Percentiles rank a stretch among this genome's conserved stretches.
phyloP scores from a whole-genome alignment of 2,797 vertebrate species.

The Furcifer pardalis region DNA sequence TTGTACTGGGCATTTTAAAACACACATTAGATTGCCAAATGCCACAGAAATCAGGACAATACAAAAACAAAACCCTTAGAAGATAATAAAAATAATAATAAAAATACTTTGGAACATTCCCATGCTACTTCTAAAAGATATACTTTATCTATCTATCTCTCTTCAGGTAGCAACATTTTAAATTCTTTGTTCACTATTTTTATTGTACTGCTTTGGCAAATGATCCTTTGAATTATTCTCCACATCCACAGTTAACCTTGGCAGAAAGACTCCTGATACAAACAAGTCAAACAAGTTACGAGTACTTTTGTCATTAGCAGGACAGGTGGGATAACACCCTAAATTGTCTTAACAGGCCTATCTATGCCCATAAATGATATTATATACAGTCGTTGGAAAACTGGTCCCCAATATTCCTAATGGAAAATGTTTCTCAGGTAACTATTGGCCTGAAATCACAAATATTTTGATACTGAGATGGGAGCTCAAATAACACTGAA shows the following conservation, averaged over 20 bases:
- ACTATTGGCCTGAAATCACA: background rate
- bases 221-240: background rate
- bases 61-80: background rate
- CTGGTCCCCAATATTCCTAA: background rate
- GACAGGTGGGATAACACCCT: background rate
- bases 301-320: background rate
- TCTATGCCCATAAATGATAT: background rate
- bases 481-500: background rate
- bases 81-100: too few relatives aligned
- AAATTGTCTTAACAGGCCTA: background rate
- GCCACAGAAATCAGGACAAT: background rate
- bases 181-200: background rate
- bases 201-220: background rate
- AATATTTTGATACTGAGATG: background rate
- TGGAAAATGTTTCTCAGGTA: background rate
- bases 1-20: background rate
- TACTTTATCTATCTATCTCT: background rate
- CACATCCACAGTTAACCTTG: background rate
- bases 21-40: background rate
- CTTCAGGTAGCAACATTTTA: background rate
- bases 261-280: background rate
- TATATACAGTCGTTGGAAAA: background rate
- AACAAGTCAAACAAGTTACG: background rate
- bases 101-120: too few relatives aligned
- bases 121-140: background rate